Base-by-base conservation (phyloP, 2,797 vertebrate genomes). In the Catharus ustulatus region DNA sequence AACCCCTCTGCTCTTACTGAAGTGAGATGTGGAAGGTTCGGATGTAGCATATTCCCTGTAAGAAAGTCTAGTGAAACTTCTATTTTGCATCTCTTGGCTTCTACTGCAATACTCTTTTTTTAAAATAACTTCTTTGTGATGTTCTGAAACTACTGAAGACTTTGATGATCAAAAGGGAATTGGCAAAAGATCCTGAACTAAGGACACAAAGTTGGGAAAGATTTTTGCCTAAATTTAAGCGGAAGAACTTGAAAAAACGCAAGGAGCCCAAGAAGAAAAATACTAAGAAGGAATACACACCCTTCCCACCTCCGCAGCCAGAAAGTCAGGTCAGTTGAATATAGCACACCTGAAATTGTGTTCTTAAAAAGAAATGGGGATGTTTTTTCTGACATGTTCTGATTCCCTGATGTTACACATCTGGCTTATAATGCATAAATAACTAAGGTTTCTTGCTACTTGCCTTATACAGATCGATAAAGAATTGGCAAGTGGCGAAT, bases 121-220 rank as follows among this genome's bases (percentile, higher is more conserved):
- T 20, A 11, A 20, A 80, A 84, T 94, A 76, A 85, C 69, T 79
- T 90, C 49, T 95, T 89, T 84, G 89, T 96, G 63, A 45, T 18
- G 1, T 96, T 83, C 87, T 95, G 46, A 92, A 82, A 73, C 84
- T 62, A 54, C 73, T 68, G 40, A 96, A 99, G 99, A 99, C 99
- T 0, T 97, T 99, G 95, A 99, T 99, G 99, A 99, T 99, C 97
- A 99, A 99, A 96, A 98, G 98, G 40, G 99, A 99, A 95, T 97
- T 99, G 72, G 97, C 98, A 87, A 99, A 98, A 96, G 99, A 99
- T 97, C 97, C 99, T 1, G 99, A 99, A 45, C 97, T 99, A 86
- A 97, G 98, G 75, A 58, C 81, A 52, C 98, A 99, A 96, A 99
- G 95, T 91, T 99, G 99, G 99, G 99, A 99, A 73, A 98, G 99